Percentiles rank a stretch among this genome's conserved stretches.
These are phyloP conservation scores for Thalassophryne amazonica DNA, from an alignment of 2,797 vertebrate genomes.

Conservation along the genomic window DNA sequence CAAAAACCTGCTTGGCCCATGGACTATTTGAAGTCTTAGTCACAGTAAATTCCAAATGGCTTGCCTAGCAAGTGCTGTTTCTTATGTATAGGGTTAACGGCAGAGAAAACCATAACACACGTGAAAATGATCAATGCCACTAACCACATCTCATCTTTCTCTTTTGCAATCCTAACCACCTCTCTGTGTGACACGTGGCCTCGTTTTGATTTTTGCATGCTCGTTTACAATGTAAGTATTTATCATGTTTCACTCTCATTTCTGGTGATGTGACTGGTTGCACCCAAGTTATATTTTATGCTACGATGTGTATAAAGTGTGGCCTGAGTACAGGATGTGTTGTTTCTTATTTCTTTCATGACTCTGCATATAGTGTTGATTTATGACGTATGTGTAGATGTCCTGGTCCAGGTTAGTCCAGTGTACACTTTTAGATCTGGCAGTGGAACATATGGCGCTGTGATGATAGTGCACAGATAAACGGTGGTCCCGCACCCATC, in stretches of 20 bases:
- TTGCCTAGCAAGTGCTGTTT: neutral
- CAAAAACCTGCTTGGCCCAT: too few relatives aligned
- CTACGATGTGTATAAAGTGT: too few relatives aligned
- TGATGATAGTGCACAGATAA: neutral
- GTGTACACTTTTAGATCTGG: neutral
- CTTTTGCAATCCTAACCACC: slow-evolving; percentile 54
- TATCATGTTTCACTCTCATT: slow-evolving; percentile 15
- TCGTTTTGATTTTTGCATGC: slow-evolving; percentile 74
- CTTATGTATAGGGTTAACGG: neutral
- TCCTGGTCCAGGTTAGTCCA: neutral
- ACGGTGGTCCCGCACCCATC: neutral
- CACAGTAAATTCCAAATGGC: too few relatives aligned
- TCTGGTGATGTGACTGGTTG: slow-evolving; percentile 15
- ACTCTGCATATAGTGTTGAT: neutral
- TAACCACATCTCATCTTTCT: slow-evolving; percentile 66
- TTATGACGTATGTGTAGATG: slow-evolving; percentile 1
- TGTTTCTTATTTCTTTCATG: neutral
- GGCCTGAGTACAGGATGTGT: neutral
- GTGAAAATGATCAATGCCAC: slow-evolving; percentile 70
- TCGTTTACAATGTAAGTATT: slow-evolving; percentile 76
- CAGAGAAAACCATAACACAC: slow-evolving; percentile 1
- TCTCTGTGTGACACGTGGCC: slow-evolving; percentile 62
- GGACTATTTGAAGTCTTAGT: too few relatives aligned
- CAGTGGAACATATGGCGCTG: neutral
- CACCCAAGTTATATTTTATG: neutral